Evolutionary conservation across 2,113 vertebrate species (phyloP), one percentile per base, ranked within the genome.

Genomic region (Hypomesus transpacificus): DNA sequence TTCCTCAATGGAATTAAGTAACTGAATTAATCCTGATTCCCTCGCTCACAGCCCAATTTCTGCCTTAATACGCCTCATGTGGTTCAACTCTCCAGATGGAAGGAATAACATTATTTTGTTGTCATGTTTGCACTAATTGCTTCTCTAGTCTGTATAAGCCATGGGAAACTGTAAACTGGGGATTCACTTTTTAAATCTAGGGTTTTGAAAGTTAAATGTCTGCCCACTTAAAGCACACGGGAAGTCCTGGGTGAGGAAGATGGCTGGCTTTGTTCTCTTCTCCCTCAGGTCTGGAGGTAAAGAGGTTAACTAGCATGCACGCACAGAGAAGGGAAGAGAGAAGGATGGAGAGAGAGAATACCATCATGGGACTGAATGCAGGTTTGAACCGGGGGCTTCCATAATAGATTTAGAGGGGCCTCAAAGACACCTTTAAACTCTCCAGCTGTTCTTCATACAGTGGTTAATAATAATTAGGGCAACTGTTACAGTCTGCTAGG

Each of bases 1-100:
- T 14, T 11, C 11, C 53, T 24, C 20, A 72, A 18, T 21, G 80
- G 77, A 84, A 73, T 75, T 71, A 73, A 54, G 34, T 18, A 56
- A 67, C n/a, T 21, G 39, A 61, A 57, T 26, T 26, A 22, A 26
- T 16, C 26, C 39, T 11, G 7, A 46, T 46, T 46, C 39, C 39
- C 39, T 46, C 9, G 20, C 24, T 0, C 1, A 26, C 24, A 31
- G 24, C 7, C 20, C 54, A 51, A 70, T 39, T 51, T 58, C 61
- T 79, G 82, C 83, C 71, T 85, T 83, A 83, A 76, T 21, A 26
- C 39, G 24, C 53, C 18, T 66, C 14, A 20, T 64, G 24, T 60
- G 28, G 28, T 46, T 54, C 46, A 1, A 24, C n/a, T 28, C 22
- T 50, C 66, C 68, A 70, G 22, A 56, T 31, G 20, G 53, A 56